These are phyloP conservation scores for Hesperophylax magnus DNA, from an alignment of 1,140 invertebrate genomes.

Conservation along the genomic window DNA sequence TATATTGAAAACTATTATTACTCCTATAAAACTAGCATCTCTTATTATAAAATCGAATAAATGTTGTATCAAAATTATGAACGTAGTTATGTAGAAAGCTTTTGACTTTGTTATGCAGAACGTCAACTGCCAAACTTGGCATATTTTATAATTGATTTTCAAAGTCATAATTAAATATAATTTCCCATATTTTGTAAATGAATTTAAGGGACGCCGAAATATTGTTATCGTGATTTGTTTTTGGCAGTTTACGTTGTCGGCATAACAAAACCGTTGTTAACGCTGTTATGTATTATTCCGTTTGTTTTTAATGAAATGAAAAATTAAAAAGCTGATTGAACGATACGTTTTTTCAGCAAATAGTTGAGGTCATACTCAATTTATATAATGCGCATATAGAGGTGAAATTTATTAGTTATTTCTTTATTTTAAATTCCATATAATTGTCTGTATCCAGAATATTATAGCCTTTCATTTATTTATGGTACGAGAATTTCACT, in stretches of 20 bases:
- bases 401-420: not conserved
- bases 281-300: conserved; percentile 44
- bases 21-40: conserved; percentile 37
- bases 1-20: conserved; percentile 31
- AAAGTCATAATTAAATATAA: not conserved
- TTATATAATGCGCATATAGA: not conserved
- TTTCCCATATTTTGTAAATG: not conserved
- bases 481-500: not conserved
- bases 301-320: conserved; percentile 41
- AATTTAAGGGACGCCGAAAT: not conserved
- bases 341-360: not conserved
- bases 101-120: conserved; percentile 23
- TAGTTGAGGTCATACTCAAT: conserved; percentile 19
- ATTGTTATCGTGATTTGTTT: conserved; percentile 4
- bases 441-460: not conserved
- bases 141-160: not conserved
- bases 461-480: not conserved
- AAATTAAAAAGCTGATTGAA: not conserved
- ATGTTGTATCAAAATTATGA: conserved; percentile 48
- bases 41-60: conserved; percentile 48
- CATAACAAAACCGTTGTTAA: conserved; percentile 42
- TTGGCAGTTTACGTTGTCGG: conserved; percentile 21
- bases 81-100: conserved; percentile 40
- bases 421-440: not conserved
- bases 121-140: conserved; percentile 18